These are phyloP conservation scores for Kryptolebias ocellatus DNA, from an alignment of 2,797 vertebrate genomes.

Conservation along the genomic window DNA sequence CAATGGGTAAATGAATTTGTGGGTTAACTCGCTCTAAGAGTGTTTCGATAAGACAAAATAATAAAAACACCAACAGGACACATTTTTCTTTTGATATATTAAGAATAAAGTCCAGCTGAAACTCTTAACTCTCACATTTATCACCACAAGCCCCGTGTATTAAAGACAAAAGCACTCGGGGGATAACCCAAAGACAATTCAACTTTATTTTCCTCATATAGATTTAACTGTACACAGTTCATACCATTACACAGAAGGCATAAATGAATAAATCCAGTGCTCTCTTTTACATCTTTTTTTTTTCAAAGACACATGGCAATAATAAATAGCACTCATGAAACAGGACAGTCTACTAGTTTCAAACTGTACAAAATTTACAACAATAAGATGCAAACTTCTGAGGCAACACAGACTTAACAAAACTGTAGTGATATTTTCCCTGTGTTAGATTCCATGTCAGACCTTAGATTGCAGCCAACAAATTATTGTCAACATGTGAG, in stretches of 20 bases:
- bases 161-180: slow-evolving; percentile 43
- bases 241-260: slow-evolving; percentile 92
- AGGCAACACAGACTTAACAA: slow-evolving; percentile 74
- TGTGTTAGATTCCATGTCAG: slow-evolving; percentile 14
- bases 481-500: slow-evolving; percentile 8
- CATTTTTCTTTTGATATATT: slow-evolving; percentile 69
- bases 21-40: slow-evolving; percentile 78
- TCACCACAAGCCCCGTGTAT: slow-evolving; percentile 16
- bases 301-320: slow-evolving; percentile 89
- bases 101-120: slow-evolving; percentile 63
- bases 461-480: slow-evolving; percentile 27
- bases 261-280: slow-evolving; percentile 89
- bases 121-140: slow-evolving; percentile 56
- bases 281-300: slow-evolving; percentile 83
- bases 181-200: slow-evolving; percentile 86
- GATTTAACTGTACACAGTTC: slow-evolving; percentile 90
- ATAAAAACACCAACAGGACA: slow-evolving; percentile 74
- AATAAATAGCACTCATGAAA: slow-evolving; percentile 91
- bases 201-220: slow-evolving; percentile 90
- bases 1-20: slow-evolving; percentile 82
- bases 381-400: slow-evolving; percentile 77
- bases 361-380: slow-evolving; percentile 98
- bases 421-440: slow-evolving; percentile 47
- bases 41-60: slow-evolving; percentile 75
- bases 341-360: slow-evolving; percentile 86